phyloP scores from a whole-genome alignment of 1,140 invertebrate species.

The Caenorhabditis inopinata region DNA sequence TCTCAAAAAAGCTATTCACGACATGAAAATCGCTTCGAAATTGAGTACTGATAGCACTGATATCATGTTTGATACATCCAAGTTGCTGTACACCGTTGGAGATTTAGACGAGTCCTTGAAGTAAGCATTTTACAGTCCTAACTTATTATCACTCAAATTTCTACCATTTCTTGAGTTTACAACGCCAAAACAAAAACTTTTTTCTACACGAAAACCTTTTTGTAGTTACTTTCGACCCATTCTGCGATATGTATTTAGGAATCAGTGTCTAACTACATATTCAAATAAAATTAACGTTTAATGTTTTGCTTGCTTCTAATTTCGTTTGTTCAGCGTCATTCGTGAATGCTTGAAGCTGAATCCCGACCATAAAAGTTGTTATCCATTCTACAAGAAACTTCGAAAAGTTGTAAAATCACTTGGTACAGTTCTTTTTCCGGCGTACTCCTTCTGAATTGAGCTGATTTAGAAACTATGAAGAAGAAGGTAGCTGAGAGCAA shows the following conservation, averaged over 20 bases:
- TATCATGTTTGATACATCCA: conserved; percentile 80
- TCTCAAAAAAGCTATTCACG: conserved; percentile 81
- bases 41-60: conserved; percentile 85
- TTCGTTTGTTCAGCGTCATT: conserved; percentile 82
- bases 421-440: conserved; percentile 66
- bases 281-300: too few species aligned
- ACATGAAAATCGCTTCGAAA: conserved; percentile 85
- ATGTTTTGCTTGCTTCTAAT: too few species aligned
- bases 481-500: conserved; percentile 73
- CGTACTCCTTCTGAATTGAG: too few species aligned
- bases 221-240: too few species aligned
- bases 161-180: too few species aligned
- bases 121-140: conserved; percentile 72
- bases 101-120: conserved; percentile 85
- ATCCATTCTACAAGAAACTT: conserved; percentile 91
- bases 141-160: too few species aligned
- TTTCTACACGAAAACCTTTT: too few species aligned
- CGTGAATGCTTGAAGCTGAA: conserved; percentile 95
- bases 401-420: conserved; percentile 90
- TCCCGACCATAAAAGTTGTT: conserved; percentile 94
- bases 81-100: conserved; percentile 83
- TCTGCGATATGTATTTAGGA: too few species aligned
- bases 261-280: too few species aligned
- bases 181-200: too few species aligned
- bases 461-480: conserved; percentile 14